These are phyloP conservation scores for Carcharodon carcharias DNA, from an alignment of 2,797 vertebrate genomes.

Conservation along the genomic window DNA sequence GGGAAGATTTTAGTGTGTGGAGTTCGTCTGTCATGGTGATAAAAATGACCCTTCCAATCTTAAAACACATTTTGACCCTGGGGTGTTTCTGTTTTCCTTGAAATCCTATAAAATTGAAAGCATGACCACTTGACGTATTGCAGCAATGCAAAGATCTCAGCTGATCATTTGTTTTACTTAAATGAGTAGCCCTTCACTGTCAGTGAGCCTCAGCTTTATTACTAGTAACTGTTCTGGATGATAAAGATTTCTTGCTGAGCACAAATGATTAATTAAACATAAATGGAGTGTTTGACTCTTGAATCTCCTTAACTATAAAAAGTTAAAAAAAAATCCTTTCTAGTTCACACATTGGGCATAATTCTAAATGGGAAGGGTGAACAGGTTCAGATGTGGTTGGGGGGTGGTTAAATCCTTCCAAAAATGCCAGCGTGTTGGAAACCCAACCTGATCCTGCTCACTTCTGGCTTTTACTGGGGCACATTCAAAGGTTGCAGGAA, in stretches of 20 bases:
- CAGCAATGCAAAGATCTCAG: background rate
- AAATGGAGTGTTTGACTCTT: background rate
- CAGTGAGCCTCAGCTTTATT: background rate
- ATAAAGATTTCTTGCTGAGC: background rate
- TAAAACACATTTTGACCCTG: background rate
- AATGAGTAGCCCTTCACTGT: background rate
- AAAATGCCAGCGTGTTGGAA: too few relatives aligned
- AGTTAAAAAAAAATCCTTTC: background rate
- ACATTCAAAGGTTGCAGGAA: too few relatives aligned
- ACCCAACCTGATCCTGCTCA: too few relatives aligned
- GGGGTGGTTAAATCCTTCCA: too few relatives aligned
- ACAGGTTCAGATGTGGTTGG: too few relatives aligned
- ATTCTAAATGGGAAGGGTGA: too few relatives aligned
- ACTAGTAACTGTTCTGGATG: background rate
- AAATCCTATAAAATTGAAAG: background rate
- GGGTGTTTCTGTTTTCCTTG: background rate
- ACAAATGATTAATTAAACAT: background rate
- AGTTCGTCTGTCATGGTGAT: background rate
- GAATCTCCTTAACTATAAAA: background rate
- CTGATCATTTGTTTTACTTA: slow-evolving; percentile 22
- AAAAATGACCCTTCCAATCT: background rate
- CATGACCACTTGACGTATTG: background rate
- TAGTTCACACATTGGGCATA: background rate
- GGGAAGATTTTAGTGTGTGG: background rate
- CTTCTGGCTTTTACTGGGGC: too few relatives aligned